Evolutionary conservation across 2,888 invertebrate genomes (phyloP).

Genomic region (Hedychridium roseum): DNA sequence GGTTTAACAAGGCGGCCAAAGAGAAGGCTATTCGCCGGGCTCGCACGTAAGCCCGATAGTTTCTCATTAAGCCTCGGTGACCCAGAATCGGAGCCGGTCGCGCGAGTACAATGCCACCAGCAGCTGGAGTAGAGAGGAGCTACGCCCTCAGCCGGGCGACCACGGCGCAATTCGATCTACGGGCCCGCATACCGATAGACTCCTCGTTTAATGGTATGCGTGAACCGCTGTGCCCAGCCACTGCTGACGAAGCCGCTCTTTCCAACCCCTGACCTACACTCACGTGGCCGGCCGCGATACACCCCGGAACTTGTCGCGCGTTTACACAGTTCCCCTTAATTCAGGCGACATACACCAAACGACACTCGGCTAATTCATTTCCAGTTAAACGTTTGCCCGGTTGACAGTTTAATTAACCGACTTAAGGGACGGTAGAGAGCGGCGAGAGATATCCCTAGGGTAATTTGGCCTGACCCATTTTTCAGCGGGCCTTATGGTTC

Average conservation of each 20-base stretch:
- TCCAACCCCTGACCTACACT: conserved; percentile 26
- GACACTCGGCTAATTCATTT: no score
- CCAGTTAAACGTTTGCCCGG: no score
- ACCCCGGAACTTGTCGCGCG: no score
- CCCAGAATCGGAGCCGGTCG: conserved; percentile 29
- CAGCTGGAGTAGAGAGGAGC: conserved; percentile 12
- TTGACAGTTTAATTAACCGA: no score
- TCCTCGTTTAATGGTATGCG: conserved; percentile 22
- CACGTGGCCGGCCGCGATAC: conserved; percentile 9
- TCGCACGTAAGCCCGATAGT: conserved; percentile 23
- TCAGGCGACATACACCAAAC: no score
- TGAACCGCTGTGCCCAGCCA: conserved; percentile 6
- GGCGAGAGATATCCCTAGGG: no score
- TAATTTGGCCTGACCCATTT: no score
- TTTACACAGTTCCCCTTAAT: no score
- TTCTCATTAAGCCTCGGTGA: conserved; percentile 38
- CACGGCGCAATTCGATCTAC: conserved; percentile 37
- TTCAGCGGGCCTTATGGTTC: no score
- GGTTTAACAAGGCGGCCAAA: no score
- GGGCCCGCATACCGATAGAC: conserved; percentile 31
- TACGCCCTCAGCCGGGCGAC: conserved; percentile 16
- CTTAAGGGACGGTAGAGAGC: no score
- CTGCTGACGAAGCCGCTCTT: conserved; percentile 2
- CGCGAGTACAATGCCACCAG: conserved; percentile 26
- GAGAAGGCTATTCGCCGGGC: no score